phyloP scores from a whole-genome alignment of 92 coral and sea anemone genomes.

The Umimayanthus chanpuru region DNA sequence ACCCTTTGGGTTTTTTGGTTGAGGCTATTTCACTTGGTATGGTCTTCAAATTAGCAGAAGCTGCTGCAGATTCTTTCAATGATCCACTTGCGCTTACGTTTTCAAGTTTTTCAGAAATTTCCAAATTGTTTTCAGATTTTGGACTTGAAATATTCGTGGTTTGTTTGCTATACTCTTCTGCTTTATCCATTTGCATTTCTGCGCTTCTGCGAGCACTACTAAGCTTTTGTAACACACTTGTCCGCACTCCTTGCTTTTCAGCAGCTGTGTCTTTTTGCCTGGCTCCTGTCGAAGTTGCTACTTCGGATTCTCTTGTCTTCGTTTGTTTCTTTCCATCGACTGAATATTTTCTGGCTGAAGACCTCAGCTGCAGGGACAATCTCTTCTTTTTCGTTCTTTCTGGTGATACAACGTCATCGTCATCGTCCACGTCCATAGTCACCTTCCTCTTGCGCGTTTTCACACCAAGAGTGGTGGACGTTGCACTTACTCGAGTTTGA shows the following conservation, averaged over 20 bases:
- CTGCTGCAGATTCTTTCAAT: not conserved
- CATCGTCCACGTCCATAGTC: slow-evolving; percentile 4
- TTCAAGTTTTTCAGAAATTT: not conserved
- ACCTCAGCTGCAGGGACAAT: slow-evolving; percentile 19
- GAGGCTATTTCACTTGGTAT: not conserved
- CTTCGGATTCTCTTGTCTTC: not conserved
- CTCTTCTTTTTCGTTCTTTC: slow-evolving; percentile 30
- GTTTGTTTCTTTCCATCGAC: not conserved
- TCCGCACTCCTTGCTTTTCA: not conserved
- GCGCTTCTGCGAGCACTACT: not conserved
- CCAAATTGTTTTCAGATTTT: not conserved
- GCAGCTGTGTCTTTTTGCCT: slow-evolving; percentile 10
- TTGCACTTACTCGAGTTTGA: not conserved
- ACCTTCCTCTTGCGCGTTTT: not conserved
- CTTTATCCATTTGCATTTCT: not conserved
- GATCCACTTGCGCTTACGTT: not conserved
- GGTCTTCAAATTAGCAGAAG: not conserved
- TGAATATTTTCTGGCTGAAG: slow-evolving; percentile 13
- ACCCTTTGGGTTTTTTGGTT: not conserved
- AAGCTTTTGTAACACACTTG: slow-evolving; percentile 6
- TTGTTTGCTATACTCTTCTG: not conserved
- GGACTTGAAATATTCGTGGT: not conserved
- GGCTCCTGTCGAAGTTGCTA: not conserved
- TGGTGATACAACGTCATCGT: not conserved
- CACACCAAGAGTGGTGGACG: not conserved